Evolutionary conservation across 2,113 vertebrate genomes (phyloP), one percentile per base, ranked within the genome.

Genomic region (Turdus rufiventris): DNA sequence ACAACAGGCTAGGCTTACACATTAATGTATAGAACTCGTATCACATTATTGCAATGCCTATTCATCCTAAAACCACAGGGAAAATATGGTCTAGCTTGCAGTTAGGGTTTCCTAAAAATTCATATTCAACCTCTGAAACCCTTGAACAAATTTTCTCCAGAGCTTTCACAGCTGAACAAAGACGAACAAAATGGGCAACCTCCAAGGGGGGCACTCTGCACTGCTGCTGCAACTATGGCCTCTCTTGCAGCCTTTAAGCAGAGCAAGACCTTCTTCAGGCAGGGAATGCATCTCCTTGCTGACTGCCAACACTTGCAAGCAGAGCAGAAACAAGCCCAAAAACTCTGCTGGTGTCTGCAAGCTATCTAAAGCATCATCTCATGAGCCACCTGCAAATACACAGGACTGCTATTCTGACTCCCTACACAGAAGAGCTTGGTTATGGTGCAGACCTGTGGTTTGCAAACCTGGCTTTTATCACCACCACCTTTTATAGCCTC

Each of bases 151-250:
- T 68, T 85, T 81, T 76, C 31, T 85, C 53, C 57, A 62, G 33
- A 81, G 26, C 15, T 16, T 80, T 60, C 25, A 20, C 33, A n/a
- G n/a, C 11, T 72, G 23, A 28, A 60, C 14, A 51, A 1, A 63
- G 9, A 63, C 26, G 4, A 89, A 85, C 16, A 40, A 91, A 85
- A 74, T 0, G 2, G 5, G 8, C 33, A 88, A 38, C 34, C 40
- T 43, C 48, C 24, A 79, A 8, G 48, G 0, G 0, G 33, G 45
- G 8, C 3, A 12, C 21, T n/a, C 57, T 9, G 4, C 31, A 25
- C 18, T 43, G 40, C 36, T 63, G 40, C 73, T 75, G 12, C 36
- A 72, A 72, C 12, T 1, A 4, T 8, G 12, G 13, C 31, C 23
- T 31, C 40, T 63, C 61, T 31, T 72, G 36, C 47, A 70, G 36